Evolutionary conservation across 2,797 vertebrate genomes (phyloP).

Genomic region (Danio aesculapii): DNA sequence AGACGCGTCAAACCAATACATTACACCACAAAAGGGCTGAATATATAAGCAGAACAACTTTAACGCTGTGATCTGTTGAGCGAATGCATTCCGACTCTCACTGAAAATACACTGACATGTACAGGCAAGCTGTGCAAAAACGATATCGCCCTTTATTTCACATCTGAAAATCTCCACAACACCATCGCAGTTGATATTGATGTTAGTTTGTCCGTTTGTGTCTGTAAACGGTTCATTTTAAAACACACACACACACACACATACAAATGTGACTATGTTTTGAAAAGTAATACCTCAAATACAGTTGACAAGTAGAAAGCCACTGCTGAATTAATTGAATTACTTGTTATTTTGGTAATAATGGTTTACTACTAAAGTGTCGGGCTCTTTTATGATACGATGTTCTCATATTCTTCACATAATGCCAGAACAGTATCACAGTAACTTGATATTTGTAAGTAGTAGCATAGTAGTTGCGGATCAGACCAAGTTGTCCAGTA

Average conservation of each 20-base stretch:
- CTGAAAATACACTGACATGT: constrained; percentile 13
- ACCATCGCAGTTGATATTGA: constrained; percentile 11
- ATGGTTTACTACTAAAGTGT: constrained; percentile 1
- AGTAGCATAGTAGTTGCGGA: constrained; percentile 50
- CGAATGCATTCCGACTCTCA: constrained; percentile 9
- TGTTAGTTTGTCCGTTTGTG: constrained; percentile 27
- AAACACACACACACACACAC: not conserved
- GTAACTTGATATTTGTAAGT: constrained; percentile 46
- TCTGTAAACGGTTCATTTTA: constrained; percentile 33
- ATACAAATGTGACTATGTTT: not conserved
- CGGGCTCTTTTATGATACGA: constrained; percentile 10
- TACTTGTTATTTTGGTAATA: constrained; percentile 18
- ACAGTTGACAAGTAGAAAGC: constrained; percentile 14
- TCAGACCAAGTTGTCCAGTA: constrained; percentile 47
- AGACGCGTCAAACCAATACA: constrained; percentile 5
- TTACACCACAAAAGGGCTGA: constrained; percentile 33
- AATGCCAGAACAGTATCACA: constrained; percentile 28
- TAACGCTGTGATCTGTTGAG: constrained; percentile 39
- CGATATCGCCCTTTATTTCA: constrained; percentile 37
- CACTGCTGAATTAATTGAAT: constrained; percentile 17
- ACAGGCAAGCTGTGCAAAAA: constrained; percentile 9
- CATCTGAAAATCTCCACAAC: not conserved
- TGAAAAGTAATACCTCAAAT: constrained; percentile 46
- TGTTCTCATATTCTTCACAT: constrained; percentile 41
- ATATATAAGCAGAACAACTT: constrained; percentile 25